Base-by-base conservation (phyloP, 2,113 vertebrate species). In the Microcebus griseorufus region DNA sequence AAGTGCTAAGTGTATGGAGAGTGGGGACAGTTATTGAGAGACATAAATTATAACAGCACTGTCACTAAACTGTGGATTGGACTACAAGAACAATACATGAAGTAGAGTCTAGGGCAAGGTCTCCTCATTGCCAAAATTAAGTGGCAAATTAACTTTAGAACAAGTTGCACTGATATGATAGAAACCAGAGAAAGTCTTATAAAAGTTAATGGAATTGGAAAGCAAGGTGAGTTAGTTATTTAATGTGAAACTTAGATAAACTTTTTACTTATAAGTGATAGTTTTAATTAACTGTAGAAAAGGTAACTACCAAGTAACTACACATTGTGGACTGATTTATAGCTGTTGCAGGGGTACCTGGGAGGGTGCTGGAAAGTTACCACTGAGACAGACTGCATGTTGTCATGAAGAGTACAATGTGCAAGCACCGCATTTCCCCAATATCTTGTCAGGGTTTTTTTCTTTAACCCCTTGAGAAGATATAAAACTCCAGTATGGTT, bases 91-190 rank as follows among this genome's bases (percentile, higher is more conserved):
- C 22, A 29, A 45, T 18, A 39, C 1, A 2, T 1, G 0, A 1
- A 48, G 7, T 64, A 27, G 17, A 45, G 6, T 16, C 29, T 12
- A 2, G 70, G 51, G 29, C 34, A 23, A 39, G 22, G 17, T 29
- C 29, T 18, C 11, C 18, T 25, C 10, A 1, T 6, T 42, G 51
- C 80, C 39, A 48, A 32, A 76, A 64, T 27, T 0, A 16, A 34
- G 6, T 18, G 22, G 42, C n/a, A 78, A 72, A 12, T n/a, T 70
- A 42, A 53, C 80, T 37, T 22, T 5, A 37, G 51, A 51, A 9
- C 23, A 2, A 12, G 6, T 18, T 48, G 20, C 69, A 6, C 4
- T 0, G 12, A 18, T 29, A 34, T 5, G 5, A 11, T 0, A 4
- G 53, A 25, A 39, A 60, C 60, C 42, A 27, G 37, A 60, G 27